phyloP scores from a whole-genome alignment of 2,113 vertebrate genomes.

The Eulemur macaco region DNA sequence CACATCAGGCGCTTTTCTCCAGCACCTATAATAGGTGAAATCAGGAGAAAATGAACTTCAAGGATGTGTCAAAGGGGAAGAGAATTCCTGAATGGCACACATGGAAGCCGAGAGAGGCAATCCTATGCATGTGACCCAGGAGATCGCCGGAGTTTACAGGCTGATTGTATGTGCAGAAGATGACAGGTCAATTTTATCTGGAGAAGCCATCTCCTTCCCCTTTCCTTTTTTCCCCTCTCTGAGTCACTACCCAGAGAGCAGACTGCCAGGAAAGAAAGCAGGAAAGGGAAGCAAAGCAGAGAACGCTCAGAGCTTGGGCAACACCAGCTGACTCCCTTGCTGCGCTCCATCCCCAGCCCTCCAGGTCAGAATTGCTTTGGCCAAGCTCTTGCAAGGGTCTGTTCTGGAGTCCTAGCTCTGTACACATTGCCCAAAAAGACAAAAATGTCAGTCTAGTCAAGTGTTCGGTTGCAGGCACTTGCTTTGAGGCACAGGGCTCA shows the following conservation, averaged over 20 bases:
- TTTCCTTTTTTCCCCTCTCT: background rate
- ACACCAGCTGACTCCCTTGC: background rate
- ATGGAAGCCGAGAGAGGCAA: background rate
- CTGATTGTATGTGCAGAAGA: background rate
- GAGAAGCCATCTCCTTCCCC: background rate
- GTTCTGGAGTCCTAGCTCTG: constrained; percentile 24
- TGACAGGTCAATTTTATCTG: background rate
- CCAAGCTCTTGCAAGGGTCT: constrained; percentile 3
- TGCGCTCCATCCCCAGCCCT: rapidly evolving
- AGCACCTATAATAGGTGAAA: background rate
- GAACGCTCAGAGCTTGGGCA: background rate
- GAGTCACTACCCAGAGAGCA: background rate
- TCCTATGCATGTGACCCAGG: background rate
- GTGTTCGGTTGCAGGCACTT: constrained; percentile 64
- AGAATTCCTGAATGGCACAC: background rate
- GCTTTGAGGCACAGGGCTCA: constrained; percentile 69
- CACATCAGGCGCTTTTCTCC: background rate
- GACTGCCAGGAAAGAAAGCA: background rate
- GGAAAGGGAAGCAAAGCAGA: background rate
- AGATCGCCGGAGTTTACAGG: background rate
- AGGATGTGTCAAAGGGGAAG: background rate
- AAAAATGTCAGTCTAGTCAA: constrained; percentile 63
- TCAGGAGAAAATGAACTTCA: background rate
- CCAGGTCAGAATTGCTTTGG: constrained; percentile 16
- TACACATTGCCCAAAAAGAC: constrained; percentile 55